Conservation (phyloP, 2,113 vertebrate genomes). For the Labeo catla region DNA sequence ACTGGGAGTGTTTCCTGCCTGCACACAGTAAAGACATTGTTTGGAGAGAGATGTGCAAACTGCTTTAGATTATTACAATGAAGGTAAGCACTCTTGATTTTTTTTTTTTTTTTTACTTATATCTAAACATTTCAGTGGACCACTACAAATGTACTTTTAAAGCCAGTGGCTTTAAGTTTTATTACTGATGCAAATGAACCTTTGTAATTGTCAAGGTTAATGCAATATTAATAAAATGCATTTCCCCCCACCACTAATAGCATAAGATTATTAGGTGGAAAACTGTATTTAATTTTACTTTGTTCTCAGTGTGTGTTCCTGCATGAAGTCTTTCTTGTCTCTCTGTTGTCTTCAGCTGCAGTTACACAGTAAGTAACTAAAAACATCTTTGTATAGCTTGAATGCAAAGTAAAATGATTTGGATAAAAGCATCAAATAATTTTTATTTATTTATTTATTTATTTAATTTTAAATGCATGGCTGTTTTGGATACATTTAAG, state of each 20-base stretch:
- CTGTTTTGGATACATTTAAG: too few species aligned
- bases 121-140: not conserved
- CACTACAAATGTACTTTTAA: not conserved
- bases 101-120: not conserved
- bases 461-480: too few species aligned
- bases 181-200: not conserved
- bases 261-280: not conserved
- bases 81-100: conserved; percentile 10
- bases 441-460: not conserved
- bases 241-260: not conserved
- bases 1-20: not conserved
- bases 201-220: not conserved
- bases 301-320: conserved; percentile 30
- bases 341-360: not conserved
- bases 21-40: not conserved
- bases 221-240: not conserved
- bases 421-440: not conserved
- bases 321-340: not conserved
- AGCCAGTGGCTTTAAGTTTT: not conserved
- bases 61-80: conserved; percentile 20
- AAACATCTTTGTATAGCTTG: not conserved
- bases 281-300: not conserved
- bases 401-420: not conserved
- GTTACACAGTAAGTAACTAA: conserved; percentile 14
- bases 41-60: not conserved